phyloP scores from a whole-genome alignment of 2,113 vertebrate genomes.

The Sigmodon hispidus region DNA sequence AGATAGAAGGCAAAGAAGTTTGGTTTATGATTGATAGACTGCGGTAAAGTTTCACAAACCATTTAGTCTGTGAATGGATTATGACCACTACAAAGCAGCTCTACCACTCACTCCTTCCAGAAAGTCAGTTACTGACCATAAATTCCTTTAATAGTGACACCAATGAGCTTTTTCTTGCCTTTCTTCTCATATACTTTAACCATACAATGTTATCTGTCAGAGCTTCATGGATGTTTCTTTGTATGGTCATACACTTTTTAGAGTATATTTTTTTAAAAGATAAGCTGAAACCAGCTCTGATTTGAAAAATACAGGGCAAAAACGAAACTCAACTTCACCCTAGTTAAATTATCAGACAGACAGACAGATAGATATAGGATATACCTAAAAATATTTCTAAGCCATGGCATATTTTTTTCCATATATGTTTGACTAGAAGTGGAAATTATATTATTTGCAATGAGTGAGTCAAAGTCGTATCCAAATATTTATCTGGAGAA shows the following conservation, averaged over 20 bases:
- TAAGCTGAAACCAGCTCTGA: not conserved
- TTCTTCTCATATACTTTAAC: not conserved
- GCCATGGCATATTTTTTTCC: not conserved
- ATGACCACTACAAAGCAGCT: not conserved
- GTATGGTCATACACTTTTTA: not conserved
- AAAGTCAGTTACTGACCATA: slow-evolving; percentile 10
- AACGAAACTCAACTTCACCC: not conserved
- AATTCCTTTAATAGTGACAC: not conserved
- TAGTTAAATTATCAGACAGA: not conserved
- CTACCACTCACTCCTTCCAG: not conserved
- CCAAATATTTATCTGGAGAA: slow-evolving; percentile 55
- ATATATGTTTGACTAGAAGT: slow-evolving; percentile 12
- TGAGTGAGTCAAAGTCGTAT: not conserved
- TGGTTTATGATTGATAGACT: not conserved
- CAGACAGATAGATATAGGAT: not conserved
- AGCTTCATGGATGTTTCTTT: slow-evolving; percentile 37
- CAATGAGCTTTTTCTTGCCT: not conserved
- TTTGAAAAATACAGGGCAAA: not conserved
- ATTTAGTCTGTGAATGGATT: not conserved
- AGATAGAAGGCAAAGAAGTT: not conserved
- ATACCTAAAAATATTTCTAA: not conserved
- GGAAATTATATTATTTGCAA: slow-evolving; percentile 17
- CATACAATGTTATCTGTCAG: not conserved
- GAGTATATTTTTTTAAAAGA: not conserved
- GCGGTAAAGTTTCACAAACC: not conserved